Evolutionary conservation across 1,140 invertebrate species (phyloP), one percentile per base, ranked within the genome.

Genomic region (Nixonia krombeini): DNA sequence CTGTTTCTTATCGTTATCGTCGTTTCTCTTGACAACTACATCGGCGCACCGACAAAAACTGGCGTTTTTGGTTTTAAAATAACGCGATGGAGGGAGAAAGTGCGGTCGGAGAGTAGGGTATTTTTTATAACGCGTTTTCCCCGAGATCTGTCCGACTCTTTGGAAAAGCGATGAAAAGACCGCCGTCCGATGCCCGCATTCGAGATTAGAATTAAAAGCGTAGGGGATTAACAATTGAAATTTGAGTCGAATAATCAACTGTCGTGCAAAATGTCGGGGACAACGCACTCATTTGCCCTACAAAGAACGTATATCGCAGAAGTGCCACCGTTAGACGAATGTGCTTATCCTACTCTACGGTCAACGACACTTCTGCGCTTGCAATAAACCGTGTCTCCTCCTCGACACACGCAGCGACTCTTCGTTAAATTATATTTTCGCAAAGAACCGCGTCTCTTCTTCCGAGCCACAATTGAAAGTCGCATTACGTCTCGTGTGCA

Each of bases 281-380:
- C 67, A 70, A 70, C 61, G 67, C 50, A 70, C 67, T 70, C 67
- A 38, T 64, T 63, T 70, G 53, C 59, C 51, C 59, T 37, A 49
- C 56, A 47, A 49, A 51, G 61, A 61, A 49, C 52, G 58, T 47
- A 58, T 55, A 35, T 53, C 45, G 58, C 56, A 64, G 58, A 64
- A 70, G 46, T 56, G 59, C 33, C 59, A 63, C 53, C 66, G 55
- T 70, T 63, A 63, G 65, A 69, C 53, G 53, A 63, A 63, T 59
- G 58, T 37, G 52, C 58, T 69, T 53, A 63, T 63, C 58, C 65
- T 53, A 63, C 65, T 63, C 65, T 50, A 52, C 65, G 65, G 65
- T 68, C 65, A 68, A 58, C 28, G 65, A 69, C 65, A 69, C 58
- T 69, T 62, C 21, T 23, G 8, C 49, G 18, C 53, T 53, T 45